Evolutionary conservation across 1,140 invertebrate species (phyloP).

Genomic region (Platyura marginata): DNA sequence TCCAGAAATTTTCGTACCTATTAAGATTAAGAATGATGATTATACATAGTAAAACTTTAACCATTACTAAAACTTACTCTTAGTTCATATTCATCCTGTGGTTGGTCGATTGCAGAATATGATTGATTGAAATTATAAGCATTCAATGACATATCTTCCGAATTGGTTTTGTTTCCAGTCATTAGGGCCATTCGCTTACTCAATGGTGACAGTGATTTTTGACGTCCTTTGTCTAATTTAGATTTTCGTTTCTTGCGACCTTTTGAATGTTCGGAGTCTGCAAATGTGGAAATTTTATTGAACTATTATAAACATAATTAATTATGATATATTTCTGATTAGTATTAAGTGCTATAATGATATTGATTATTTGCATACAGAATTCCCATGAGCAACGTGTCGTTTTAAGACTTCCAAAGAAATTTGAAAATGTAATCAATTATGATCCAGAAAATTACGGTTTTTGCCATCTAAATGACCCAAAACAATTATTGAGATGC

Average conservation of each 20-base stretch:
- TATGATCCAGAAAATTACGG: background rate
- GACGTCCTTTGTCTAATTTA: constrained; percentile 43
- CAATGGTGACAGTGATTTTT: constrained; percentile 53
- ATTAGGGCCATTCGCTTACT: constrained; percentile 59
- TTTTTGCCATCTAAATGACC: too few species aligned
- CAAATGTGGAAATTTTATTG: constrained; percentile 4
- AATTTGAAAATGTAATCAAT: background rate
- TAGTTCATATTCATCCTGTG: constrained; percentile 46
- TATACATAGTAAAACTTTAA: too few species aligned
- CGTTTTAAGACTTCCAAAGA: background rate
- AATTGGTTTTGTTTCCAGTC: constrained; percentile 23
- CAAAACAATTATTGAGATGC: too few species aligned
- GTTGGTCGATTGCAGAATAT: too few species aligned
- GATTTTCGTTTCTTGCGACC: constrained; percentile 30
- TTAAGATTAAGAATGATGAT: too few species aligned
- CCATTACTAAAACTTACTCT: too few species aligned
- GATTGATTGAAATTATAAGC: too few species aligned
- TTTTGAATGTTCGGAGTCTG: constrained; percentile 29
- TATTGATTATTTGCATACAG: background rate
- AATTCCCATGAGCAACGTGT: background rate
- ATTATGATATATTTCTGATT: background rate
- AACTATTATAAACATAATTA: background rate
- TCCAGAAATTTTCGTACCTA: constrained; percentile 56
- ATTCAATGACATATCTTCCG: too few species aligned
- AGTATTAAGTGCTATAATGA: background rate